Conservation (phyloP, 2,888 invertebrate species). For the Lysandra bellargus region DNA sequence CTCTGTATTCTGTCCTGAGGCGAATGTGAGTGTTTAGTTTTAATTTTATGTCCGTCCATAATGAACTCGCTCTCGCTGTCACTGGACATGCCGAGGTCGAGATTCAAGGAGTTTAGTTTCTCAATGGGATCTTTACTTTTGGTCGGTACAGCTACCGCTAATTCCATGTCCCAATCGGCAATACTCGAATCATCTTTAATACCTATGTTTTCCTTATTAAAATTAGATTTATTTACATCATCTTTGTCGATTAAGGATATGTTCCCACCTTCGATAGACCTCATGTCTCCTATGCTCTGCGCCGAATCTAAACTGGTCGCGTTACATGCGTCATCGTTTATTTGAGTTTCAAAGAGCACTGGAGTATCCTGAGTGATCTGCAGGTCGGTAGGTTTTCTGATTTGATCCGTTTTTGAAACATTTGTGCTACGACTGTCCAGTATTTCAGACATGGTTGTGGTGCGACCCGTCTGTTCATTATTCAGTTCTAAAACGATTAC, state of each 20-base stretch:
- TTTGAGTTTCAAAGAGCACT: conserved; percentile 69
- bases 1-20: conserved; percentile 59
- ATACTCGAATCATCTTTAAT: conserved; percentile 67
- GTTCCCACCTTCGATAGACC: conserved; percentile 55
- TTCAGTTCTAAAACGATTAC: conserved; percentile 74
- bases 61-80: conserved; percentile 74
- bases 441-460: conserved; percentile 75
- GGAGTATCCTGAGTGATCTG: conserved; percentile 81
- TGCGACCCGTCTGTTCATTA: conserved; percentile 69
- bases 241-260: conserved; percentile 57
- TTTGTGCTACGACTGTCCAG: conserved; percentile 60
- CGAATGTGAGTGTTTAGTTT: conserved; percentile 52
- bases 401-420: conserved; percentile 50
- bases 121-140: conserved; percentile 71
- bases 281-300: conserved; percentile 63
- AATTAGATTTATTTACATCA: conserved; percentile 55
- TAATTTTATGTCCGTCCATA: conserved; percentile 57
- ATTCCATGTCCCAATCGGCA: conserved; percentile 83
- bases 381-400: conserved; percentile 49
- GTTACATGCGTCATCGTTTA: conserved; percentile 66
- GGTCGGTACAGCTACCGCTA: conserved; percentile 72
- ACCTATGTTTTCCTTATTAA: conserved; percentile 57
- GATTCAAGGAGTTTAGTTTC: conserved; percentile 70
- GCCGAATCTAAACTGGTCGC: conserved; percentile 70
- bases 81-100: conserved; percentile 77